These are phyloP conservation scores for Gambelia wislizenii DNA, from an alignment of 2,797 vertebrate species.

Conservation along the genomic window DNA sequence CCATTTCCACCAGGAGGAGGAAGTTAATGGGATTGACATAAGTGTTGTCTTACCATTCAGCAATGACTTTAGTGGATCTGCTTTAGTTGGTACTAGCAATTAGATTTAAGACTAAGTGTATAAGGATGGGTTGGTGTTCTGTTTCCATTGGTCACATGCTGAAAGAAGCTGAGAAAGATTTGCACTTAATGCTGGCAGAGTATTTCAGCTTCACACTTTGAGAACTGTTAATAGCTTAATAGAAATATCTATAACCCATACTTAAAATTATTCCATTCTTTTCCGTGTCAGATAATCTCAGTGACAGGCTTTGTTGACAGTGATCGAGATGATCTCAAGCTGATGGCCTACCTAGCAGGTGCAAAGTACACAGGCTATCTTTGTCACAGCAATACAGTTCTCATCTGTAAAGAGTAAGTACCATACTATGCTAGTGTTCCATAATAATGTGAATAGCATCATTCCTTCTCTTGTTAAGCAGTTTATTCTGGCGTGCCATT, in stretches of 20 bases:
- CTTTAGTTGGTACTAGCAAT: no score
- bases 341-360: constrained; percentile 95
- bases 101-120: background rate
- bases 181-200: background rate
- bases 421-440: background rate
- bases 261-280: background rate
- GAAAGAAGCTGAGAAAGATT: background rate
- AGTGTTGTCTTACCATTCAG: no score
- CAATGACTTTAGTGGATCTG: no score
- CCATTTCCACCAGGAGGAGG: no score
- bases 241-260: background rate
- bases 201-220: background rate
- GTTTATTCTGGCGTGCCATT: accelerated
- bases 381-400: constrained; percentile 95
- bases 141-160: background rate
- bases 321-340: constrained; percentile 94
- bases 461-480: background rate
- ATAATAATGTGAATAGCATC: background rate
- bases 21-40: no score
- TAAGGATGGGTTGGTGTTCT: background rate
- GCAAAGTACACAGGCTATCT: constrained; percentile 96
- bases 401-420: constrained; percentile 98
- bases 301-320: constrained; percentile 96
- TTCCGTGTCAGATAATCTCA: constrained; percentile 88
- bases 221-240: background rate